phyloP scores from a whole-genome alignment of 2,797 vertebrate species.

The Ceyx erithaca region DNA sequence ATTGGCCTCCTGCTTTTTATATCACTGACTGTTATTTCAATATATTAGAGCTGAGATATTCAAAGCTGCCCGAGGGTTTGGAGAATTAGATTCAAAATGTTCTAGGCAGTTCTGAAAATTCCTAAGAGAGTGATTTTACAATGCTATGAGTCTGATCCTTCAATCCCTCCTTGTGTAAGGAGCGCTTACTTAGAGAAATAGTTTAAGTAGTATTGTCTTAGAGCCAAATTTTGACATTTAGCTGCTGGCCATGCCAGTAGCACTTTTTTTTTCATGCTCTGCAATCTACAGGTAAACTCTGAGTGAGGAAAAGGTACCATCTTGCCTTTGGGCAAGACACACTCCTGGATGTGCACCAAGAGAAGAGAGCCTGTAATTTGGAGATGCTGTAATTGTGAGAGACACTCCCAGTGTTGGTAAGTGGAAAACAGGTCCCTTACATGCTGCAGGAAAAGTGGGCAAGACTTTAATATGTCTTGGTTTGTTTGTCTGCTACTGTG shows the following conservation, averaged over 20 bases:
- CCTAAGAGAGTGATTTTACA: slow-evolving; percentile 64
- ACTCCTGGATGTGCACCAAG: not conserved
- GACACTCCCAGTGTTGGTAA: not conserved
- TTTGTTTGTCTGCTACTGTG: not conserved
- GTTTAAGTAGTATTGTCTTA: slow-evolving; percentile 50
- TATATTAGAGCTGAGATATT: slow-evolving; percentile 43
- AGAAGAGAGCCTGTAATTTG: fast-evolving
- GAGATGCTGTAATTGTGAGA: not conserved
- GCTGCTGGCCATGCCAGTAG: slow-evolving; percentile 47
- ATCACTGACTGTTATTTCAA: slow-evolving; percentile 41
- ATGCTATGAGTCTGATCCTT: slow-evolving; percentile 61
- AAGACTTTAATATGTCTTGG: not conserved
- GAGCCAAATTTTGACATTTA: slow-evolving; percentile 70
- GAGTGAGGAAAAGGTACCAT: not conserved
- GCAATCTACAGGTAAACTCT: slow-evolving; percentile 1
- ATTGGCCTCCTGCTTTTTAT: not conserved
- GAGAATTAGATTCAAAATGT: slow-evolving; percentile 61
- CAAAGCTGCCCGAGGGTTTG: slow-evolving; percentile 61
- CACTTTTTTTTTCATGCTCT: slow-evolving; percentile 25
- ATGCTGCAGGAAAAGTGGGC: not conserved
- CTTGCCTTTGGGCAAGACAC: slow-evolving; percentile 37
- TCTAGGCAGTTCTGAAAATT: slow-evolving; percentile 62
- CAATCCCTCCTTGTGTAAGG: slow-evolving; percentile 55
- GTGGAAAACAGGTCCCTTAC: not conserved
- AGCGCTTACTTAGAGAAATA: slow-evolving; percentile 59